A percentile compares a stretch with the other conserved stretches of the same genome.
phyloP scores from a whole-genome alignment of 2,797 vertebrate genomes.

The Orestias chungarensis region DNA sequence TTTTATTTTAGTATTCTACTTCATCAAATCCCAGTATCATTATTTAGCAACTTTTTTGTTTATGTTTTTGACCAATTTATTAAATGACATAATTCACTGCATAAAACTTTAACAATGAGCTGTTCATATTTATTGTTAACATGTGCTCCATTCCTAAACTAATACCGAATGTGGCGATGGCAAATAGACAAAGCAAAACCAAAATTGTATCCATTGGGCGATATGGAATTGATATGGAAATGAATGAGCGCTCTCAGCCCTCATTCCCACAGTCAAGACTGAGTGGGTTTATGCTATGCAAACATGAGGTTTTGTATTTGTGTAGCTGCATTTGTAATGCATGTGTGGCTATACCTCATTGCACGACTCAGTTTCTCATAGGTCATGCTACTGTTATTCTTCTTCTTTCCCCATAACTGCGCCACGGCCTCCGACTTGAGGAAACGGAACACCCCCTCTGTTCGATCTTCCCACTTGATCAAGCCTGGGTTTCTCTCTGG shows the following conservation, averaged over 20 bases:
- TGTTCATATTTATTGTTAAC: neutral
- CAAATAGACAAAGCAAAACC: neutral
- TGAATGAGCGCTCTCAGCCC: neutral
- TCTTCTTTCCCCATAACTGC: conserved; percentile 98
- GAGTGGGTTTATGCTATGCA: neutral
- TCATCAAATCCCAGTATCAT: neutral
- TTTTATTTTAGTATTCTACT: neutral
- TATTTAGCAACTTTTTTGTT: neutral
- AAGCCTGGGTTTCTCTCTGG: conserved; percentile 95
- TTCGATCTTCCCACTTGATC: conserved; percentile 97
- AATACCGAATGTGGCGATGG: neutral
- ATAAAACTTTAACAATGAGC: neutral
- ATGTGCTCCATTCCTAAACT: too few species aligned
- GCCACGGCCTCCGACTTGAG: conserved; percentile 98
- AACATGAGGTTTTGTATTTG: neutral
- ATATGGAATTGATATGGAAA: neutral
- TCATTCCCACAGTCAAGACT: neutral
- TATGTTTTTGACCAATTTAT: neutral
- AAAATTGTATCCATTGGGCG: neutral
- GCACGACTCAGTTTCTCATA: conserved; percentile 98
- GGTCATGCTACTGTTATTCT: conserved; percentile 99
- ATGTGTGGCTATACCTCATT: conserved; percentile 86
- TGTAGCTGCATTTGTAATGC: neutral
- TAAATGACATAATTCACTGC: neutral
- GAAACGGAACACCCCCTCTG: conserved; percentile 95